Evolutionary conservation across 1,140 invertebrate species (phyloP).

Genomic region (Diuraphis noxia): DNA sequence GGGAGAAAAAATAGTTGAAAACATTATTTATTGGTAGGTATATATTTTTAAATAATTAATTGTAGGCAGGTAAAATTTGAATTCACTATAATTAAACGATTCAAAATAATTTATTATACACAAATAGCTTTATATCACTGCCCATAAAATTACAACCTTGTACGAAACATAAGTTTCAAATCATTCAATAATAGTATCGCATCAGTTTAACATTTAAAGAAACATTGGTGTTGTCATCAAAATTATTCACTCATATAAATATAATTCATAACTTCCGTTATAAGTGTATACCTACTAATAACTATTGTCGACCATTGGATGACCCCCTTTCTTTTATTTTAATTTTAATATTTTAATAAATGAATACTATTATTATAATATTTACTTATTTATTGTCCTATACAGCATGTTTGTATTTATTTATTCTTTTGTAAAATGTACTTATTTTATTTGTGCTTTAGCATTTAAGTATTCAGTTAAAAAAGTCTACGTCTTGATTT

Average conservation of each 20-base stretch:
- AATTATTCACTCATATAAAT: neutral
- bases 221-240: neutral
- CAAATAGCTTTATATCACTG: neutral
- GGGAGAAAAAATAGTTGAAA: too few relatives aligned
- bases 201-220: neutral
- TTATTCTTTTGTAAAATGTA: neutral
- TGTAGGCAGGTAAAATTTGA: neutral
- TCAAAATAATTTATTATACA: neutral
- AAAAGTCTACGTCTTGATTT: neutral
- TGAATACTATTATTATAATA: neutral
- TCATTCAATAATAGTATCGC: neutral
- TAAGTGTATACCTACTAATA: too few relatives aligned
- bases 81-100: neutral
- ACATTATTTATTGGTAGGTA: too few relatives aligned
- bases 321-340: neutral
- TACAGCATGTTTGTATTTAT: neutral
- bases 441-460: neutral
- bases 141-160: neutral
- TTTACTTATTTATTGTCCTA: neutral
- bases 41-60: neutral
- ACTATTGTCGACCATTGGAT: neutral
- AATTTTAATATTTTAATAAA: neutral
- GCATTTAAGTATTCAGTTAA: neutral
- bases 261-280: neutral
- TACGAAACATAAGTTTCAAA: neutral